Evolutionary conservation across 2,797 vertebrate species (phyloP), one percentile per base, ranked within the genome.

Genomic region (Sciaenops ocellatus): DNA sequence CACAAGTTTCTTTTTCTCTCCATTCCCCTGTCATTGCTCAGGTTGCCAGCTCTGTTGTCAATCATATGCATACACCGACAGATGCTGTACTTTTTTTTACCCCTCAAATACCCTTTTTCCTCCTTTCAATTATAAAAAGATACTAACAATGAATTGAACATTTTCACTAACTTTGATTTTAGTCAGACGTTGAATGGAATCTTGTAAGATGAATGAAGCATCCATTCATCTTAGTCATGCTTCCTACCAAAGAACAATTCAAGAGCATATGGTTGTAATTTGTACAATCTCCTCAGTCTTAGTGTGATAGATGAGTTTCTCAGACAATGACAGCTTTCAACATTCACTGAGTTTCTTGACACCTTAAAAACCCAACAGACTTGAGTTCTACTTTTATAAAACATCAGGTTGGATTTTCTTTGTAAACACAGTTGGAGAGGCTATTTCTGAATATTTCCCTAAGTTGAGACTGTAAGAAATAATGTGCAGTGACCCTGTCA

Each of bases 171-270:
- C 50, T 50, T 5, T 24, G 52, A 69, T 60, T 55, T 72, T 0
- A 48, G 2, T 22, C 20, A 30, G 8, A 26, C 6, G 68, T 57
- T 16, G 10, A 78, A 30, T 77, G 12, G 16, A 42, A 28, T 50
- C 10, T 28, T 52, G 50, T 81, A 10, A 44, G n/a, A 64, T 71
- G 71, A 75, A 44, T 55, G 48, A 84, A 47, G 51, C 16, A 61
- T n/a, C 20, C 47, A 75, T 77, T 50, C 44, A 76, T 84, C 76
- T 73, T 30, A 5, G 26, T 80, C 54, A 73, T 38, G 5, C 48
- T 3, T 47, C 8, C 47, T 0, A 55, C 38, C n/a, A 46, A 42
- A 54, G 47, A 62, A 52, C 16, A 65, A 24, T 34, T 75, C 16
- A 47, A 34, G 3, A 80, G 41, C 78, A 77, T 54, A 57, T 26